Percentiles rank a stretch among this genome's conserved stretches.
Conservation (phyloP, 2,113 vertebrate species). For the Hemicordylus capensis region DNA sequence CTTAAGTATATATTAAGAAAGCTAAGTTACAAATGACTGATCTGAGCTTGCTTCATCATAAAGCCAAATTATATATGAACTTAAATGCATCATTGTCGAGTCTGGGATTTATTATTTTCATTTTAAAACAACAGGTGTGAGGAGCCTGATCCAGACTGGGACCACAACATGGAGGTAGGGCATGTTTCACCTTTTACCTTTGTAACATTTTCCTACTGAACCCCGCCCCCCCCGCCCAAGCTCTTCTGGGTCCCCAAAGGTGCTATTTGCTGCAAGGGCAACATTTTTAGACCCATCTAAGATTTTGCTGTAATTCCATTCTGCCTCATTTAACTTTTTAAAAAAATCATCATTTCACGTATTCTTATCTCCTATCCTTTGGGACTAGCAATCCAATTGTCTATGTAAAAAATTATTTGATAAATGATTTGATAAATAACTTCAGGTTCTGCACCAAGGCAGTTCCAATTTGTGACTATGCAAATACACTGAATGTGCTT, state of each 20-base stretch:
- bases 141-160: no score
- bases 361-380: not conserved
- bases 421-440: conserved; percentile 12
- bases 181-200: no score
- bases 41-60: not conserved
- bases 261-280: no score
- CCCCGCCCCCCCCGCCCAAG: no score
- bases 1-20: not conserved
- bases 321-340: not conserved
- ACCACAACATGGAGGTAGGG: no score
- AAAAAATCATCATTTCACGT: not conserved
- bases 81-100: no score
- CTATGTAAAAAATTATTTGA: not conserved
- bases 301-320: not conserved
- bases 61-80: no score
- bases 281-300: not conserved
- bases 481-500: not conserved
- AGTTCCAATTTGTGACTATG: not conserved
- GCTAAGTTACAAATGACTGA: not conserved
- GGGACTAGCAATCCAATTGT: not conserved
- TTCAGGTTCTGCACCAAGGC: not conserved
- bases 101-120: no score
- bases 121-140: no score
- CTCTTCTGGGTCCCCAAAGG: no score
- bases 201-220: no score